phyloP scores from a whole-genome alignment of 1,140 invertebrate species.

The Drosophila prosaltans region DNA sequence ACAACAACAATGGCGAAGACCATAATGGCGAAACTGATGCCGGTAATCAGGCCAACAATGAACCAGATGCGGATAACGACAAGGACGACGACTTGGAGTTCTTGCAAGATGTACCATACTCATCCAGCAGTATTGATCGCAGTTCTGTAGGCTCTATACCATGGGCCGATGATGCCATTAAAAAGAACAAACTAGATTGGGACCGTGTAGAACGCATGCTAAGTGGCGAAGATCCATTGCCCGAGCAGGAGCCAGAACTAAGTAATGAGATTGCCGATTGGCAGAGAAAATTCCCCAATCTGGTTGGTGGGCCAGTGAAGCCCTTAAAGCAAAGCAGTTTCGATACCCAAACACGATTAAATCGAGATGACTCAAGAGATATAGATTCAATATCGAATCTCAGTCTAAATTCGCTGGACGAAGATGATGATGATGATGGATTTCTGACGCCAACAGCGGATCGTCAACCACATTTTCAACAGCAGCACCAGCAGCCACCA shows the following conservation, averaged over 20 bases:
- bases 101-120: constrained; percentile 76
- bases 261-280: constrained; percentile 76
- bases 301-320: constrained; percentile 45
- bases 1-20: constrained; percentile 34
- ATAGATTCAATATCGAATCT: constrained; percentile 71
- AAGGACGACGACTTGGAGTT: constrained; percentile 75
- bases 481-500: constrained; percentile 22
- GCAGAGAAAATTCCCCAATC: constrained; percentile 73
- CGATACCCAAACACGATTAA: constrained; percentile 39
- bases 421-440: constrained; percentile 65
- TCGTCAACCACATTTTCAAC: constrained; percentile 18
- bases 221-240: constrained; percentile 61
- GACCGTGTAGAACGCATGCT: constrained; percentile 75
- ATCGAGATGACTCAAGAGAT: constrained; percentile 39
- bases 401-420: constrained; percentile 64
- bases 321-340: constrained; percentile 59
- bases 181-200: constrained; percentile 80
- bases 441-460: constrained; percentile 64
- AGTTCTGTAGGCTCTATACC: constrained; percentile 80
- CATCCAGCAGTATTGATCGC: constrained; percentile 78
- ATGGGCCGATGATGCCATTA: constrained; percentile 82
- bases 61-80: constrained; percentile 43
- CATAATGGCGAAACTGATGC: constrained; percentile 26
- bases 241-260: constrained; percentile 68
- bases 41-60: constrained; percentile 30